Conservation (phyloP, 2,113 vertebrate species). For the Psephotus haematonotus region DNA sequence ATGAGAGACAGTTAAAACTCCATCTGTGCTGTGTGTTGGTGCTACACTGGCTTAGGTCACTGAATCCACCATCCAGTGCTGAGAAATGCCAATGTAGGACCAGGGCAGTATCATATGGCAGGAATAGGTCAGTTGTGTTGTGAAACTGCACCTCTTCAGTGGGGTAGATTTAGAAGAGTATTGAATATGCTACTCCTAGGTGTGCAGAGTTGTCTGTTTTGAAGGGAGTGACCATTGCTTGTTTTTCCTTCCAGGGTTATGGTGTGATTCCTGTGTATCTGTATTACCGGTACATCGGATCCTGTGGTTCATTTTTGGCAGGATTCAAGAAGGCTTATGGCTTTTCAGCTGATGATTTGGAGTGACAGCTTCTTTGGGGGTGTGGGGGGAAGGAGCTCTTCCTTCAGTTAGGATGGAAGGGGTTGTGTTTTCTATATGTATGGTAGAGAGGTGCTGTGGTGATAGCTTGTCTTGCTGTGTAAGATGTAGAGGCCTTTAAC, state of each 20-base stretch:
- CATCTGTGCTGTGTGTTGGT: fast-evolving
- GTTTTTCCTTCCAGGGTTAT: neutral
- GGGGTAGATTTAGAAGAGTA: neutral
- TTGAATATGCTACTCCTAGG: neutral
- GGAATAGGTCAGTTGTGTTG: neutral
- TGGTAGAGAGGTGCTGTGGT: neutral
- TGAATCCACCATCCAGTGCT: fast-evolving
- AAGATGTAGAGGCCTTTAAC: neutral
- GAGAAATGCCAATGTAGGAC: neutral
- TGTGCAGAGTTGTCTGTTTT: neutral
- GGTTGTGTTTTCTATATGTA: neutral
- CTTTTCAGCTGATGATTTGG: neutral
- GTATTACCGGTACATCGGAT: neutral
- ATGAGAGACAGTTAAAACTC: neutral
- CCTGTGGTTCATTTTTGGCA: neutral
- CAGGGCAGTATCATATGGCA: neutral
- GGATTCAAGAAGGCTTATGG: neutral
- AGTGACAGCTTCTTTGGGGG: neutral
- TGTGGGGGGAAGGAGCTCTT: neutral
- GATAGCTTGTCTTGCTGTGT: neutral
- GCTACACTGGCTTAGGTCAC: neutral
- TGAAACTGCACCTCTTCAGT: neutral
- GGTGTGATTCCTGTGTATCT: neutral
- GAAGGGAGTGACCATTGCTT: neutral
- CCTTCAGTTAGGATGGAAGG: neutral